Evolutionary conservation across 2,888 invertebrate genomes (phyloP).

Genomic region (Aphodius sticticus): DNA sequence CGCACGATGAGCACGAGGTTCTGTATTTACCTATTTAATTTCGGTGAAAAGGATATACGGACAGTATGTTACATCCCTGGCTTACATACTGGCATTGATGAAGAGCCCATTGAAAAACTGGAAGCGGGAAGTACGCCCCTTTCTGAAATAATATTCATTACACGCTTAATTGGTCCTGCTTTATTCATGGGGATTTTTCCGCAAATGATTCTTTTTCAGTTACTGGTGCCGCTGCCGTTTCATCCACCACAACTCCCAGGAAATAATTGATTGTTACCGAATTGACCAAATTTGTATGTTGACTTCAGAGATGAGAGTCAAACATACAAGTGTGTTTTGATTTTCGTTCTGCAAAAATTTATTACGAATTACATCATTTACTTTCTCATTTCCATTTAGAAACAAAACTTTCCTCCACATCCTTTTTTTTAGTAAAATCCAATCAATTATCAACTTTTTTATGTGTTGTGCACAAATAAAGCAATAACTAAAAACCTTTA

Average conservation of each 20-base stretch:
- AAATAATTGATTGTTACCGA: not conserved
- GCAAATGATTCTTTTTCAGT: not conserved
- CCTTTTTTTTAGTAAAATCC: too few relatives aligned
- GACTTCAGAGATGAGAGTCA: too few relatives aligned
- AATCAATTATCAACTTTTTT: too few relatives aligned
- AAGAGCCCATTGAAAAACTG: slow-evolving; percentile 5
- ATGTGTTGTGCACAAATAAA: too few relatives aligned
- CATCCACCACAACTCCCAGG: not conserved
- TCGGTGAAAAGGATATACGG: slow-evolving; percentile 14
- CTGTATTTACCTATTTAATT: slow-evolving; percentile 21
- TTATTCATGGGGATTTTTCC: not conserved
- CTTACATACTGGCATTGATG: slow-evolving; percentile 18
- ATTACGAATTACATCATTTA: too few relatives aligned
- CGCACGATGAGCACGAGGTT: not conserved
- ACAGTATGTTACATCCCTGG: slow-evolving; percentile 11
- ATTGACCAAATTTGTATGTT: too few relatives aligned
- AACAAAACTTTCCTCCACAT: too few relatives aligned
- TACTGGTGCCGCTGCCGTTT: not conserved
- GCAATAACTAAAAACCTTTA: too few relatives aligned
- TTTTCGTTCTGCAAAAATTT: too few relatives aligned
- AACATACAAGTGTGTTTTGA: too few relatives aligned
- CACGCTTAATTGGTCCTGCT: slow-evolving; percentile 20
- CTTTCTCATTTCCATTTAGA: too few relatives aligned
- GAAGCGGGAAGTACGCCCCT: slow-evolving; percentile 1
- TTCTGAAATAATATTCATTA: slow-evolving; percentile 22